Conservation (phyloP, 1,140 invertebrate species). For the Portunus trituberculatus region DNA sequence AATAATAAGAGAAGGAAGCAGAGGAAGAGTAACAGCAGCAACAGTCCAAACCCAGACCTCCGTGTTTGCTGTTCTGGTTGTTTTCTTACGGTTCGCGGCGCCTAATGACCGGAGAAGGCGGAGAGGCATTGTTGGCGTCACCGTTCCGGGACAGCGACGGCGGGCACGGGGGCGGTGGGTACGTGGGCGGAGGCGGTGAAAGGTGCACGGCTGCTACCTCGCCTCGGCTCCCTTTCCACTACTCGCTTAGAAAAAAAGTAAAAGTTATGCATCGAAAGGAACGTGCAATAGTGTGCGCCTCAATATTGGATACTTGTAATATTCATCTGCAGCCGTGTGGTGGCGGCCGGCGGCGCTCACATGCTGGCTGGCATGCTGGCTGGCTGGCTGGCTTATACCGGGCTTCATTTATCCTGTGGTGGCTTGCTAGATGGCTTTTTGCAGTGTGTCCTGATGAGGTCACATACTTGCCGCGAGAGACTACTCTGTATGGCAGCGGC, state of each 20-base stretch:
- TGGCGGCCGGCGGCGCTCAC: neutral
- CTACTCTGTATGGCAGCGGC: neutral
- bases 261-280: neutral
- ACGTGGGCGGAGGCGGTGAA: neutral
- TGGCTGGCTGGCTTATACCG: neutral
- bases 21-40: neutral
- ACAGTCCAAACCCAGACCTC: neutral
- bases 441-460: neutral
- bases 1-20: neutral
- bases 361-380: neutral
- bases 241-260: neutral
- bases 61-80: neutral
- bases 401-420: neutral
- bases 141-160: no score
- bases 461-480: neutral
- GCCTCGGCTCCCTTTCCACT: no score
- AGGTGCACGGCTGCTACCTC: neutral
- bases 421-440: neutral
- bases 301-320: slow-evolving; percentile 23
- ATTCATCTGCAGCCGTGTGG: neutral
- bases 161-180: neutral
- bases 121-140: no score
- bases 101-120: no score
- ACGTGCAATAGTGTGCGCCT: neutral
- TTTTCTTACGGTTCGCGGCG: neutral